These are phyloP conservation scores for Spilogale gracilis DNA, from an alignment of 2,113 vertebrate species.

Conservation along the genomic window DNA sequence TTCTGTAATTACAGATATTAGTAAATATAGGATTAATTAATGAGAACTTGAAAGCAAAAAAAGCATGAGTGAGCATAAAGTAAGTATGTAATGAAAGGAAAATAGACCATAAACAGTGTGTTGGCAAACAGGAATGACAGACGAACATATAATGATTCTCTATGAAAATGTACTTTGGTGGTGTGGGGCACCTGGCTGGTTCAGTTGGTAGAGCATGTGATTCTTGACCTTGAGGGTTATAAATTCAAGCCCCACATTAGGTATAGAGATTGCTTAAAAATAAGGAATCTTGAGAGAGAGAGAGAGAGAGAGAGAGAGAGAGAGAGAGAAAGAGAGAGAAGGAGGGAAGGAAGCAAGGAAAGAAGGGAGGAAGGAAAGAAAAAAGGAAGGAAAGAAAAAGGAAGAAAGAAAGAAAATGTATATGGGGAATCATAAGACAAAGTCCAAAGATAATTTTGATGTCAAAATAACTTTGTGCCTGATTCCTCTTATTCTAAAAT, in stretches of 20 bases:
- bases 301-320: too few species aligned
- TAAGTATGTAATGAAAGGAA: background rate
- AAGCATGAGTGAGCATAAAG: background rate
- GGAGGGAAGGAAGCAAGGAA: too few species aligned
- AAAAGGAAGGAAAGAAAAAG: background rate
- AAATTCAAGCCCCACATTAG: background rate
- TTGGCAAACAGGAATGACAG: background rate
- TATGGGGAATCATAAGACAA: background rate
- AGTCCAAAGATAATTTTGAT: background rate
- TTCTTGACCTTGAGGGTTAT: background rate
- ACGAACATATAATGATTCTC: background rate
- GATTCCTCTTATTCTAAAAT: background rate
- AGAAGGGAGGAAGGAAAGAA: too few species aligned
- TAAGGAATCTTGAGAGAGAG: background rate
- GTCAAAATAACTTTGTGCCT: background rate
- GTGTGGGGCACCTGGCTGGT: background rate
- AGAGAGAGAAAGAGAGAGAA: too few species aligned
- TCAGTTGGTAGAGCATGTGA: background rate
- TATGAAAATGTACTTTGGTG: background rate
- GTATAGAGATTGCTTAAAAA: background rate
- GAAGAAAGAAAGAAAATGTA: background rate
- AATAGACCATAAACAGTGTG: background rate
- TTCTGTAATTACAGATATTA: background rate
- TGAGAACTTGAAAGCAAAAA: constrained; percentile 9
- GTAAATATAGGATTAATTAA: background rate